These are phyloP conservation scores for Merodon equestris DNA, from an alignment of 2,888 invertebrate genomes.

Conservation along the genomic window DNA sequence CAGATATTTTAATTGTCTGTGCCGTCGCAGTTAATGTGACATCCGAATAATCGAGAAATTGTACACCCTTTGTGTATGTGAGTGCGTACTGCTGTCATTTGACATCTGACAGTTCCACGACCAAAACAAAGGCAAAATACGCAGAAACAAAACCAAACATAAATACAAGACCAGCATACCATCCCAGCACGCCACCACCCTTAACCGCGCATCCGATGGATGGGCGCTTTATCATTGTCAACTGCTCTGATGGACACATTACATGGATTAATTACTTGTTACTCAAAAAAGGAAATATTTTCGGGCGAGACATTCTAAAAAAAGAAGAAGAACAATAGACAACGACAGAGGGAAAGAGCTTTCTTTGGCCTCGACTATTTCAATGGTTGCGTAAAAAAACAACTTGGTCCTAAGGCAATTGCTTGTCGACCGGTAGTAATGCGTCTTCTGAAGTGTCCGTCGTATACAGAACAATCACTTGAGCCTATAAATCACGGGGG, in stretches of 20 bases:
- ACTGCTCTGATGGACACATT: constrained; percentile 35
- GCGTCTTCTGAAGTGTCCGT: constrained; percentile 2
- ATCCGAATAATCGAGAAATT: constrained; percentile 48
- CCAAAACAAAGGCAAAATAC: constrained; percentile 24
- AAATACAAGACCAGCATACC: constrained; percentile 4
- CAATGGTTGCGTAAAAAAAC: neutral
- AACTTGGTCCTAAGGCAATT: no score
- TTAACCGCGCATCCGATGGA: constrained; percentile 26
- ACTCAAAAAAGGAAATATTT: no score
- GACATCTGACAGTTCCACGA: constrained; percentile 52
- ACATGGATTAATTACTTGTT: constrained; percentile 47
- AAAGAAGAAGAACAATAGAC: no score
- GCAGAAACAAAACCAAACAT: no score
- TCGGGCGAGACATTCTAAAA: no score
- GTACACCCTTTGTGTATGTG: constrained; percentile 56
- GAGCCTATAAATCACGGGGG: constrained; percentile 41
- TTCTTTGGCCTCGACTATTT: neutral
- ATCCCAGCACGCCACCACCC: neutral
- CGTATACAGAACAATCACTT: constrained; percentile 12
- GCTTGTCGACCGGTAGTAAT: constrained; percentile 1
- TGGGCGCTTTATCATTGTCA: constrained; percentile 15
- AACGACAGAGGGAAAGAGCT: no score
- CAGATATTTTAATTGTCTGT: constrained; percentile 43
- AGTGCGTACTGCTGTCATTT: constrained; percentile 40
- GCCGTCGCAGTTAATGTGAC: constrained; percentile 49